Percentiles rank a stretch among this genome's conserved stretches.
These are phyloP conservation scores for Drosophila anomalipes DNA, from an alignment of 2,888 invertebrate species.

Conservation along the genomic window DNA sequence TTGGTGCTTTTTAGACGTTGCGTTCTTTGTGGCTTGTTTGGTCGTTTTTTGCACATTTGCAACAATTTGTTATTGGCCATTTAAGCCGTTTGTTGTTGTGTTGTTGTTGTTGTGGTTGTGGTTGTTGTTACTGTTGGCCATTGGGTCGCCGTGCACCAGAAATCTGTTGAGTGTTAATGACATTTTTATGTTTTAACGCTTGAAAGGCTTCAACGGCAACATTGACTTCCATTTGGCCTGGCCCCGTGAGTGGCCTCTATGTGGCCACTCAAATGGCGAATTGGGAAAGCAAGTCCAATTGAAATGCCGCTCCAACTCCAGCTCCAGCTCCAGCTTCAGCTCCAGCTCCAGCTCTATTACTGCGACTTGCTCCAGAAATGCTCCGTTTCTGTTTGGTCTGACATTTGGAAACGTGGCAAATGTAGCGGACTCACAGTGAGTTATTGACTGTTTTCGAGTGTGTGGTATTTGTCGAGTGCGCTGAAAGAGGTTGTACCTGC, in stretches of 20 bases:
- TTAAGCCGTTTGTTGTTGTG: slow-evolving; percentile 65
- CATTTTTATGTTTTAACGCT: slow-evolving; percentile 80
- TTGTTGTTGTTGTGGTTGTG: slow-evolving; percentile 11
- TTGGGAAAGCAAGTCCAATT: slow-evolving; percentile 67
- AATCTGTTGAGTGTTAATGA: slow-evolving; percentile 80
- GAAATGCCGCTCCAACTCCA: slow-evolving; percentile 41
- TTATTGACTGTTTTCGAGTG: slow-evolving; percentile 47
- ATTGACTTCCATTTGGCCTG: slow-evolving; percentile 46
- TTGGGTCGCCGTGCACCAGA: slow-evolving; percentile 66
- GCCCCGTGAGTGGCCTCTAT: slow-evolving; percentile 35
- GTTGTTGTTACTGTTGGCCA: slow-evolving; percentile 35
- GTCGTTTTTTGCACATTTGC: slow-evolving; percentile 61
- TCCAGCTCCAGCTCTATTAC: slow-evolving; percentile 9
- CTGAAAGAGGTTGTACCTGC: slow-evolving; percentile 10
- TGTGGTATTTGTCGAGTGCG: slow-evolving; percentile 31
- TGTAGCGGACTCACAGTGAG: slow-evolving; percentile 44
- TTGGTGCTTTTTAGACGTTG: slow-evolving; percentile 46
- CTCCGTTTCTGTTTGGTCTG: slow-evolving; percentile 37
- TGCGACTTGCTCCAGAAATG: slow-evolving; percentile 12
- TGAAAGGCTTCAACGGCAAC: slow-evolving; percentile 67
- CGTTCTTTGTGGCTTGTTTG: slow-evolving; percentile 47
- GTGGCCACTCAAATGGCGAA: slow-evolving; percentile 22
- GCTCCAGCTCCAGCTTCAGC: slow-evolving; percentile 7
- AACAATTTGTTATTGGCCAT: slow-evolving; percentile 81
- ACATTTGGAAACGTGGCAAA: slow-evolving; percentile 55